Base-by-base conservation (phyloP, 2,113 vertebrate genomes). In the Salvelinus sp. region DNA sequence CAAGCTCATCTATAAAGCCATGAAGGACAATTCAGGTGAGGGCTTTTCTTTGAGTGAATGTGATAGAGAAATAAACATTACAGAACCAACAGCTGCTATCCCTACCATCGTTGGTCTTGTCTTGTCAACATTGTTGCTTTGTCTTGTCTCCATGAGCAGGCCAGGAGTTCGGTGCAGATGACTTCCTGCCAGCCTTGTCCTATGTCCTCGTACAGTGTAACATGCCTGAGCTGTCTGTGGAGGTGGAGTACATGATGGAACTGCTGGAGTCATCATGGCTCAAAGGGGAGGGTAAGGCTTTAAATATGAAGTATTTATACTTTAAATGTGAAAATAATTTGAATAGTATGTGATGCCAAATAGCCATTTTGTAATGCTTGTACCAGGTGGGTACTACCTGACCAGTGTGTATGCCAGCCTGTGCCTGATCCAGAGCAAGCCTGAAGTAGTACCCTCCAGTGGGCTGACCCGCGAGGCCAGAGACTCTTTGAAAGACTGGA, bases 231-330 rank as follows among this genome's bases (percentile, higher is more conserved):
- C 87, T 95, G 20, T 83, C 83, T 4, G 76, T 91, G 60, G 92
- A 94, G 58, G 90, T 91, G 0, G 88, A 93, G 76, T 95, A 94
- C 82, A 94, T 94, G 91, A 90, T 92, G 2, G 94, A 95, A 76
- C 88, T 95, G 5, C 77, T 95, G 70, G 92, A 93, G 62, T 89
- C 90, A 0, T 33, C 87, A 6, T 83, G 89, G 83, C 93, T 95
- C 72, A 91, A 87, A 0, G 93, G 94, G 30, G 94, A 95, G 81
- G 92, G 94, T 94, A 76, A 83, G 85, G 5, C 7, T n/a, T 44
- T 44, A 44, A 44, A 10, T 10, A 9, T 33, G 33, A 33, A 33
- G 33, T 33, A 33, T 33, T 33, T 13, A 14, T 50, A 14, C 10
- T 14, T 50, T 50, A 13, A 50, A 13, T 50, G 48, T 54, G 14